Percentiles rank a stretch among this genome's conserved stretches.
phyloP scores from a whole-genome alignment of 2,888 invertebrate species.

The Sminthurides aquaticus region DNA sequence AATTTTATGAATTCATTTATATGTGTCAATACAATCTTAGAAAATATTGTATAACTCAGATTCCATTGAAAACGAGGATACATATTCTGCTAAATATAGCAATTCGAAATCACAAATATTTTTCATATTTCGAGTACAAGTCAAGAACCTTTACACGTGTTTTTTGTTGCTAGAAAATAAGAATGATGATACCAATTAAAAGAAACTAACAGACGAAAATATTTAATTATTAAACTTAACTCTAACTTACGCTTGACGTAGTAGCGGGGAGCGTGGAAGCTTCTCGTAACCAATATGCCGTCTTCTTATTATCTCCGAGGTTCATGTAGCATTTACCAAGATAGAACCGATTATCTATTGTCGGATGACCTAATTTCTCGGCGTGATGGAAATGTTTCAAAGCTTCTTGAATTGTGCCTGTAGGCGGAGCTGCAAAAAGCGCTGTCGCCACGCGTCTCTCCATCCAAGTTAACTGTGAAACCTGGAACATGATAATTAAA shows the following conservation, averaged over 20 bases:
- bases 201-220: no score
- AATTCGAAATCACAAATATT: no score
- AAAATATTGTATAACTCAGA: no score
- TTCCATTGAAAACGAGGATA: no score
- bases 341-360: constrained; percentile 54
- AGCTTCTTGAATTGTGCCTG: constrained; percentile 57
- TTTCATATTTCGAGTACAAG: no score
- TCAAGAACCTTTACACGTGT: no score
- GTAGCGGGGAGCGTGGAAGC: constrained; percentile 43
- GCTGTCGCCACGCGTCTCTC: constrained; percentile 60
- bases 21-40: background rate
- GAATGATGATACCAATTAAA: no score
- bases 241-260: constrained; percentile 44
- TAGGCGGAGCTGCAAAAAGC: constrained; percentile 58
- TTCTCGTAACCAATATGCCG: constrained; percentile 50
- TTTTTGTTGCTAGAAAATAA: no score
- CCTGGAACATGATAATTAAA: constrained; percentile 49
- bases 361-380: constrained; percentile 50
- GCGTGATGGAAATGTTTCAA: constrained; percentile 53
- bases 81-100: no score
- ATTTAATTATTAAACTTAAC: no score
- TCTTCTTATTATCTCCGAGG: constrained; percentile 50
- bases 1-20: background rate
- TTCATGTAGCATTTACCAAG: constrained; percentile 56
- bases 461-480: constrained; percentile 57